Base-by-base conservation (phyloP, 2,797 vertebrate genomes). In the Adrianichthys oophorus region DNA sequence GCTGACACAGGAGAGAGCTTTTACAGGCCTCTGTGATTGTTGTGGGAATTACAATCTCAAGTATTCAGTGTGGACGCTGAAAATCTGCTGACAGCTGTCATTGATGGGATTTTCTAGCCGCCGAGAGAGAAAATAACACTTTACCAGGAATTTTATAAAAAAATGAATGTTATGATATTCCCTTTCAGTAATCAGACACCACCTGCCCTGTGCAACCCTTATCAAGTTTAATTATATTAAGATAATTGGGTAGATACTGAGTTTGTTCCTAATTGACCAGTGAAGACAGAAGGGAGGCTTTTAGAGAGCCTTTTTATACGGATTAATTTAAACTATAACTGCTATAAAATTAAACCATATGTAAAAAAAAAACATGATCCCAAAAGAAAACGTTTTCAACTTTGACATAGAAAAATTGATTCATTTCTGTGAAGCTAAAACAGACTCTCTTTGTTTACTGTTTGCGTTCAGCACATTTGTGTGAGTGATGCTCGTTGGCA, bases 31-130 rank as follows among this genome's bases (percentile, higher is more conserved):
- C 68, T 76, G 0, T 70, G 67, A 64, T 15, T 68, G 89, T 82
- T 89, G 67, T 32, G 65, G 74, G 80, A 55, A 83, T 75, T 59
- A 69, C 72, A 91, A 67, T 84, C 78, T 87, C 45, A 75, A 79
- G 52, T 56, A 59, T 82, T 88, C 68, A 77, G 57, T 64, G 17
- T 23, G 2, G 51, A 69, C 41, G 12, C 70, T 72, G 80, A 78
- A 72, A 77, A 79, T 43, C 54, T 43, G 68, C 70, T 90, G 90
- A 90, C 83, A 91, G 81, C 78, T 92, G 83, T 72, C 89, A 84
- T 78, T 91, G 87, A 91, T 76, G 56, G 65, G 43, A 74, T 69
- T 79, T 81, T 7, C 41, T 50, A 66, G 60, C 40, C 65, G 52
- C 52, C 61, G 60, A 71, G 19, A 52, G 65, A 49, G 26, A 0